A percentile compares a stretch with the other conserved stretches of the same genome.
Evolutionary conservation across 1,140 invertebrate species (phyloP).

Genomic region (Varroa destructor): DNA sequence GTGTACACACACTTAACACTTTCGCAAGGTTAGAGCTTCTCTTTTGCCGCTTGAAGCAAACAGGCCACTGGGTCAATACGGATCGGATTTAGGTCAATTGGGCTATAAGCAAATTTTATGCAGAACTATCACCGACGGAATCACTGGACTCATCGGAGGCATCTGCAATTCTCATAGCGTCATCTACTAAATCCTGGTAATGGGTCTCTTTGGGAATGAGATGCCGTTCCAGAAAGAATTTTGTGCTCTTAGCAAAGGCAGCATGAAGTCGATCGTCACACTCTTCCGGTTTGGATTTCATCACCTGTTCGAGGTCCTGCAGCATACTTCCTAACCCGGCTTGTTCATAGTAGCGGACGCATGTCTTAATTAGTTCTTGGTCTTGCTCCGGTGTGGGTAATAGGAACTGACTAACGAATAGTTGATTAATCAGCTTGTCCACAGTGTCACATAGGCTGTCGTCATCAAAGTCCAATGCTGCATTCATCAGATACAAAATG

Average conservation of each 20-base stretch:
- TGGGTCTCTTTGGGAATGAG: not conserved
- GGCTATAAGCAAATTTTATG: too few relatives aligned
- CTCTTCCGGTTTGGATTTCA: slow-evolving; percentile 15
- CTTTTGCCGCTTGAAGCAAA: too few relatives aligned
- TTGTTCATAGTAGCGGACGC: not conserved
- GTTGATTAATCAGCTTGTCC: slow-evolving; percentile 23
- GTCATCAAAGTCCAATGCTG: not conserved
- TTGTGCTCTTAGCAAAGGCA: slow-evolving; percentile 10
- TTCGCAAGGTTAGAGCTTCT: too few relatives aligned
- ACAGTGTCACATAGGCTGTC: not conserved
- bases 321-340: not conserved
- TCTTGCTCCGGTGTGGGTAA: not conserved
- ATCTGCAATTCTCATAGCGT: slow-evolving; percentile 14
- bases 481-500: not conserved
- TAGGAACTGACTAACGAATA: slow-evolving; percentile 4
- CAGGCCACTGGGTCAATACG: too few relatives aligned
- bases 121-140: too few relatives aligned
- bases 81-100: too few relatives aligned
- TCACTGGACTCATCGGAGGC: too few relatives aligned
- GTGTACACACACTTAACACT: too few relatives aligned
- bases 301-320: slow-evolving; percentile 13
- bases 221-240: not conserved
- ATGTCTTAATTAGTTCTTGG: not conserved
- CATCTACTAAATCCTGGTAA: slow-evolving; percentile 1
- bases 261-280: slow-evolving; percentile 7